Evolutionary conservation across 2,797 vertebrate species (phyloP), one percentile per base, ranked within the genome.

Genomic region (Tolypeutes matacus): DNA sequence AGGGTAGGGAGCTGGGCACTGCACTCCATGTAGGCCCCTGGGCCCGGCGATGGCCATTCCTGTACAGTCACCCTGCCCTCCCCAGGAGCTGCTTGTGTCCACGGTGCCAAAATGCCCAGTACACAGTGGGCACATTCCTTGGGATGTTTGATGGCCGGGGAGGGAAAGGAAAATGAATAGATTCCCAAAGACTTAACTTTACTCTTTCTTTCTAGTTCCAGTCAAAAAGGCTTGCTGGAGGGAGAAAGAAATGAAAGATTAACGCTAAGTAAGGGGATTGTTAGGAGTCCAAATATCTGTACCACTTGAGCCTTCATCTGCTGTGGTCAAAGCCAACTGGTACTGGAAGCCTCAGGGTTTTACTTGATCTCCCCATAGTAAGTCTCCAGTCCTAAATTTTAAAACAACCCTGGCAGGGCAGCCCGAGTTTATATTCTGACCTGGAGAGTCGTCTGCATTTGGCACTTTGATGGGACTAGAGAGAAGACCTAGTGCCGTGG

Each of bases 181-280:
- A 60, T 62, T 49, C 27, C 64, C 3, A 27, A 70, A 72, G 53
- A 60, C 72, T 27, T 67, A 7, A 67, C 58, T 89, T 83, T 86
- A 69, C 75, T 56, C 46, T 27, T 15, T 25, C 18, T 86, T 53
- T 86, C 91, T 80, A 46, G 12, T 34, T 65, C 39, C 4, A 20
- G 27, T 34, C 49, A 73, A 20, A 58, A 73, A 36, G 2, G 17
- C 36, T 89, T 67, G 29, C 81, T 86, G 81, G 39, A 75, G 73
- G 67, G 75, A 29, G 20, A 81, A 95, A 14, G 23, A 8, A 75
- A 67, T 58, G 49, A 73, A n/a, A 25, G 25, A 75, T 93, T 60
- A 34, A 73, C 20, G 75, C 49, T 27, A 31, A 62, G 67, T 65
- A 1, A 18, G 3, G 27, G 27, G 69, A 39, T 46, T 60, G 25